Base-by-base conservation (phyloP, 2,797 vertebrate species). In the Philypnodon macrostomus region DNA sequence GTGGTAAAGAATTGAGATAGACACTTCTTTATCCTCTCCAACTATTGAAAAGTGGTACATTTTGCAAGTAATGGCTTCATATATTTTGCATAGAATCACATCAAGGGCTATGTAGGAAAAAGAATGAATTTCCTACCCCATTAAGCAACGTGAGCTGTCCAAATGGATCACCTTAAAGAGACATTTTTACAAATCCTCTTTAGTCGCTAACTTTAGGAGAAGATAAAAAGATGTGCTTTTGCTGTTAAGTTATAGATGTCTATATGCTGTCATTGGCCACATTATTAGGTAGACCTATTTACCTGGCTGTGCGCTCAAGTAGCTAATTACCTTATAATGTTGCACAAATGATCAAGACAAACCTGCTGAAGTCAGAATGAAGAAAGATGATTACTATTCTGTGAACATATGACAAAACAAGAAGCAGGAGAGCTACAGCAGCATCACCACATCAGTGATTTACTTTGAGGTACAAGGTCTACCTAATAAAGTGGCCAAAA, bases 71-170 rank as follows among this genome's bases (percentile, higher is more conserved):
- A 86, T 87, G 70, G 73, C 76, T 84, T 88, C 77, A 84, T 87
- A 84, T 84, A 85, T 85, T 88, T 87, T 83, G 80, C 79, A 86
- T 85, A 83, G 79, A 77, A 82, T 88, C 81, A 84, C 80, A 80
- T 85, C 79, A 77, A 75, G 63, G 59, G 76, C 60, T 51, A 39
- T 78, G 72, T 75, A 60, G 78, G 67, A 74, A 65, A 72, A 79
- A 81, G 85, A 79, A 80, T 76, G 78, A 75, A 85, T 87, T 86
- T 88, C 72, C 68, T 81, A 84, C 82, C 58, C 81, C 84, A 83
- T 85, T 86, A 89, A 84, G 81, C 84, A 87, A 77, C 70, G 73
- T 57, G 70, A 84, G 75, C 74, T 73, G 74, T 85, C 83, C 63
- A 75, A 83, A 75, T 84, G 78, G 70, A 83, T 80, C 70, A 69